phyloP scores from a whole-genome alignment of 64 coral and sea anemone species.

The Anthopleura sola region DNA sequence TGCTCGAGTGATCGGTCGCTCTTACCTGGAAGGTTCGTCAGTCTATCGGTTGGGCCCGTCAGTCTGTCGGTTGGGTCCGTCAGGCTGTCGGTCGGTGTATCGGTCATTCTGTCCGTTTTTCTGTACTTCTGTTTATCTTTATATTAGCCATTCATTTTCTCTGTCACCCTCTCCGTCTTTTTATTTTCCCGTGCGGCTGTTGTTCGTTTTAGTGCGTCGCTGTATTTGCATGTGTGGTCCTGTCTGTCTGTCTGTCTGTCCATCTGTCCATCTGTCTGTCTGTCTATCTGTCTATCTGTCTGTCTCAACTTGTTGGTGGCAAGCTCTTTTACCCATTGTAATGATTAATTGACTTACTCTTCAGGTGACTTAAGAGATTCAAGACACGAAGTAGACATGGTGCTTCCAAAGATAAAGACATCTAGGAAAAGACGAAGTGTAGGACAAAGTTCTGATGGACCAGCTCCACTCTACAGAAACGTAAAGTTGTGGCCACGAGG shows the following conservation, averaged over 20 bases:
- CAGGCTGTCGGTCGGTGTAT: no score
- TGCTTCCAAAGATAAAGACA: not conserved
- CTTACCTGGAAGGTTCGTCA: no score
- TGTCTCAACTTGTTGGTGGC: no score
- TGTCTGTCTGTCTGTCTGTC: not conserved
- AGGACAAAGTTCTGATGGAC: not conserved
- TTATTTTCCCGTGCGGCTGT: not conserved
- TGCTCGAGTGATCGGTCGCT: not conserved
- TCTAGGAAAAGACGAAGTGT: not conserved
- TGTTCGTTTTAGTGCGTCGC: not conserved
- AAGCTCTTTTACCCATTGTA: no score
- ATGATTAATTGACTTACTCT: not conserved
- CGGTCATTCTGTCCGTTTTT: no score
- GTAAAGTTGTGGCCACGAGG: conserved; percentile 5
- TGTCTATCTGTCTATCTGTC: not conserved
- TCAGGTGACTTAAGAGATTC: not conserved
- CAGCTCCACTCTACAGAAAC: not conserved
- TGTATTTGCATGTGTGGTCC: no score
- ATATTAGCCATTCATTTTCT: no score
- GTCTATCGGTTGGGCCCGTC: no score
- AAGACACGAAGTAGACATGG: conserved; percentile 24
- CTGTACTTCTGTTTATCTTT: no score
- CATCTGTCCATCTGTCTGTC: not conserved
- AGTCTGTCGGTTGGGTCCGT: no score
- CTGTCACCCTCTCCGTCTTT: no score